Evolutionary conservation across 2,113 vertebrate genomes (phyloP), one percentile per base, ranked within the genome.

Genomic region (Rostratula benghalensis): DNA sequence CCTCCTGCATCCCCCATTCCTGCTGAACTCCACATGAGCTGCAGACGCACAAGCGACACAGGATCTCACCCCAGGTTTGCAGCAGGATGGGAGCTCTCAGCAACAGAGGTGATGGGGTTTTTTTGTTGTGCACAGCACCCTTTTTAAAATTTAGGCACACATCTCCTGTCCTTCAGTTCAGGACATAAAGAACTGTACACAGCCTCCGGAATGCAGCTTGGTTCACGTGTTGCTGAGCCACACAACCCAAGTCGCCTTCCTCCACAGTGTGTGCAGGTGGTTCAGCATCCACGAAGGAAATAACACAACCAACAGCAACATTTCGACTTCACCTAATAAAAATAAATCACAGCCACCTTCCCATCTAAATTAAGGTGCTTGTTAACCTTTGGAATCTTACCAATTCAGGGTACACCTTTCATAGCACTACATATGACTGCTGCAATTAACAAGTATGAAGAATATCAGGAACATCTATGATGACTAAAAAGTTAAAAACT

Each of bases 241-340:
- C 84, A 65, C 60, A 69, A n/a, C 24, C 51, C 46, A 27, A 2
- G 1, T 15, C 85, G 51, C 76, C 56, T 78, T 80, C 59, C 50
- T 63, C 83, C 68, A 76, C 21, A 23, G 61, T 9, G 31, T 6
- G 17, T 35, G 46, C 91, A 95, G 83, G 37, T 65, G 67, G 74
- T 53, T 74, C 64, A 78, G 84, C 11, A 25, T 17, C 78, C 27
- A 13, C 13, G 70, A 83, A 88, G 90, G 86, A 80, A 88, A 41
- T 48, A 69, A 39, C 6, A 1, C 57, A 90, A 92, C 39, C 50
- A 35, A 45, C 43, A 10, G 73, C 68, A 84, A 64, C 81, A 50
- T 51, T 83, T 76, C 0, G 4, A 74, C 87, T 91, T 83, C 92
- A 95, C 87, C 50, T 83, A 94, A 93, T 90, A 95, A 92, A 96